These are phyloP conservation scores for Diachasma alloeum DNA, from an alignment of 1,140 invertebrate genomes.

Conservation along the genomic window DNA sequence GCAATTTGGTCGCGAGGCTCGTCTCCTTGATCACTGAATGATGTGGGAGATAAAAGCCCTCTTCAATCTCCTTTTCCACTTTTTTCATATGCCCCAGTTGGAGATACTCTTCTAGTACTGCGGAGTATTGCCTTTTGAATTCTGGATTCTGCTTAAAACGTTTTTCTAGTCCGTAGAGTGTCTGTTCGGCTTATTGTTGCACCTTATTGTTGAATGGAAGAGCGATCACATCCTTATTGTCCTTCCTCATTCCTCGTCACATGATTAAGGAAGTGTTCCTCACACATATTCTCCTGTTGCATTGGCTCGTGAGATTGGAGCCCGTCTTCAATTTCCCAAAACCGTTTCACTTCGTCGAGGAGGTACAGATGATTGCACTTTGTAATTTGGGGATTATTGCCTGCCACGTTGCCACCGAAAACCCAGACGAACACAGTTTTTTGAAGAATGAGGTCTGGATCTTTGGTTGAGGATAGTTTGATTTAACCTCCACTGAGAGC, in stretches of 20 bases:
- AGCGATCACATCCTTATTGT: conserved; percentile 12
- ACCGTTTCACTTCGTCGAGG: conserved; percentile 5
- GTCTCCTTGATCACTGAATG: conserved; percentile 39
- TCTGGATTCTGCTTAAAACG: conserved; percentile 16
- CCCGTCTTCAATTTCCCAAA: conserved; percentile 21
- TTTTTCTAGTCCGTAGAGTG: conserved; percentile 30
- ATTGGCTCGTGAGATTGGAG: neutral
- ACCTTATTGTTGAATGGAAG: no score
- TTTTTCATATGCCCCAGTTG: conserved; percentile 32
- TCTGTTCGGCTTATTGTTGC: conserved; percentile 9
- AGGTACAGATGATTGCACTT: no score
- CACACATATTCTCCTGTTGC: neutral
- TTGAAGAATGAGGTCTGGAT: conserved; percentile 6
- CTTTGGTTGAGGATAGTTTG: conserved; percentile 2
- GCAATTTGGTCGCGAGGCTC: conserved; percentile 37
- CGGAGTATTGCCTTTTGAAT: conserved; percentile 22
- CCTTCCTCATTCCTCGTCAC: neutral
- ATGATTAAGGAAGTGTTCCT: conserved; percentile 2
- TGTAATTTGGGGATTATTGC: neutral
- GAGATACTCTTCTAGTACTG: conserved; percentile 35
- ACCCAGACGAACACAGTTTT: conserved; percentile 18
- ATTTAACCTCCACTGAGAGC: no score
- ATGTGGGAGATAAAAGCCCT: conserved; percentile 40
- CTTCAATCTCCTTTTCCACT: neutral
- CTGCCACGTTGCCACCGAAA: neutral